A percentile compares a stretch with the other conserved stretches of the same genome.
phyloP scores from a whole-genome alignment of 2,113 vertebrate species.

The Oceanites oceanicus region DNA sequence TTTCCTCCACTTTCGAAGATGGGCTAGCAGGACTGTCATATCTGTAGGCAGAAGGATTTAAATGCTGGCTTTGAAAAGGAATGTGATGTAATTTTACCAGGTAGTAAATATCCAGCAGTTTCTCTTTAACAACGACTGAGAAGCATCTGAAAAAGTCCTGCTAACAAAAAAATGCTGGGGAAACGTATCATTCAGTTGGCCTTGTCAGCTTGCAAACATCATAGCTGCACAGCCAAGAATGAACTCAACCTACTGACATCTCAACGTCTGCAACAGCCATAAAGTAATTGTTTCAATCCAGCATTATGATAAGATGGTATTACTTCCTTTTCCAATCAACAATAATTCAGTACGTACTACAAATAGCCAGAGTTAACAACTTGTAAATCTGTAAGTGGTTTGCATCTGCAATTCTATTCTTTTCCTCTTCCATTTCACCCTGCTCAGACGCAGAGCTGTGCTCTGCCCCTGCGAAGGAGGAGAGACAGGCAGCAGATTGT shows the following conservation, averaged over 20 bases:
- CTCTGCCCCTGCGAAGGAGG: background rate
- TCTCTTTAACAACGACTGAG: background rate
- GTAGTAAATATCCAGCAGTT: background rate
- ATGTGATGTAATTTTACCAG: background rate
- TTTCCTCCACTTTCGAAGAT: constrained; percentile 40
- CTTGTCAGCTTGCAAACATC: background rate
- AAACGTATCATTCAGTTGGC: background rate
- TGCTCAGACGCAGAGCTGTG: background rate
- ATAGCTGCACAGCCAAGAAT: background rate
- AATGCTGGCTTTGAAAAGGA: constrained; percentile 27
- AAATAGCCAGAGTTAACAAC: background rate
- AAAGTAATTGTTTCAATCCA: background rate
- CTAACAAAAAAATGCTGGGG: background rate
- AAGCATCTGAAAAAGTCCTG: background rate
- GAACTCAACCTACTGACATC: background rate
- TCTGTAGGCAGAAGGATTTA: constrained; percentile 66
- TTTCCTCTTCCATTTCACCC: background rate
- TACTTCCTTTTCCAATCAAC: background rate
- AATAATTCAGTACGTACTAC: background rate
- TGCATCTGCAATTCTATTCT: background rate
- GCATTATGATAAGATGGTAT: background rate
- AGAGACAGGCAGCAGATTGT: background rate
- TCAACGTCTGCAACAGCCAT: background rate
- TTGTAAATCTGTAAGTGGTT: background rate
- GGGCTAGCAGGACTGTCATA: constrained; percentile 16